phyloP scores from a whole-genome alignment of 2,888 invertebrate genomes.

The Thereva nobilitata region DNA sequence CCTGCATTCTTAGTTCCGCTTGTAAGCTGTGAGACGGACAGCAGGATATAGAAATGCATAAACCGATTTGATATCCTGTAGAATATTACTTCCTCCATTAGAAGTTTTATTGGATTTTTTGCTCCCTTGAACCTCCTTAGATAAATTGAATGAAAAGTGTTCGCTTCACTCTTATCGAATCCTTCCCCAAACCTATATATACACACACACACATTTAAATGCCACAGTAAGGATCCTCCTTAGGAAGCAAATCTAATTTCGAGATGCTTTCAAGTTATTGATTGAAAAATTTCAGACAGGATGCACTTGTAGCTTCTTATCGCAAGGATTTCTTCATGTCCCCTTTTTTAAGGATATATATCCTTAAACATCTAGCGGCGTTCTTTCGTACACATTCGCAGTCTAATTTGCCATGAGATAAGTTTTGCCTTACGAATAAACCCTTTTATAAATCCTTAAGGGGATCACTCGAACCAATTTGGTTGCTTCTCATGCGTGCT shows the following conservation, averaged over 20 bases:
- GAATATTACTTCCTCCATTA: conserved; percentile 41
- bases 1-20: too few relatives aligned
- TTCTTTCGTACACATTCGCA: conserved; percentile 18
- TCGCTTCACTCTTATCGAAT: conserved; percentile 23
- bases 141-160: conserved; percentile 34
- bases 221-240: conserved; percentile 21
- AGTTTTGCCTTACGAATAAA: conserved; percentile 22
- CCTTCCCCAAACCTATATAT: neutral
- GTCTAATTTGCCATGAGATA: conserved; percentile 28
- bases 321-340: conserved; percentile 12
- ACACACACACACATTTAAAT: conserved; percentile 1
- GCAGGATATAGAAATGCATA: conserved; percentile 39
- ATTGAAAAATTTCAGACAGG: conserved; percentile 33
- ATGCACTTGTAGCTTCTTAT: conserved; percentile 32
- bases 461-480: conserved; percentile 31
- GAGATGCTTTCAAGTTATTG: conserved; percentile 34
- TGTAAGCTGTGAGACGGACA: conserved; percentile 21
- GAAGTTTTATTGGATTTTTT: conserved; percentile 40
- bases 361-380: too few relatives aligned
- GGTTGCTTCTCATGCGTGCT: conserved; percentile 24
- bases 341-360: neutral
- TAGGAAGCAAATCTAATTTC: conserved; percentile 29
- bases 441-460: conserved; percentile 28
- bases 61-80: conserved; percentile 41
- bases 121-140: conserved; percentile 29